Conservation (phyloP, 2,888 invertebrate species). For the Perithous albicinctus region DNA sequence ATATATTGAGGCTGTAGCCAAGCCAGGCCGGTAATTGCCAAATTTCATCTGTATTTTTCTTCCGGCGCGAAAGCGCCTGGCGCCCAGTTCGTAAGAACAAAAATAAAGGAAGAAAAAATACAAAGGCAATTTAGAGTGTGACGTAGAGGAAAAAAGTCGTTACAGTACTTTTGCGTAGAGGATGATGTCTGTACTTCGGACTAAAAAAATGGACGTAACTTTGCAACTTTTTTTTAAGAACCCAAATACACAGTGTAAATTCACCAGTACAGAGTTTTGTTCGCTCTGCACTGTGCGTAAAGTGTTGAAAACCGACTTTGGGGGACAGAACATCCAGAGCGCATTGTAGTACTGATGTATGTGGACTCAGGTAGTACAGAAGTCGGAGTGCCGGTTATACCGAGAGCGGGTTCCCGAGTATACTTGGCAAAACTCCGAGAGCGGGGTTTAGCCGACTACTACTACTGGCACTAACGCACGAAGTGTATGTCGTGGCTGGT, state of each 20-base stretch:
- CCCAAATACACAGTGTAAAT: neutral
- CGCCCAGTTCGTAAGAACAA: too few species aligned
- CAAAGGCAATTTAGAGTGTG: too few species aligned
- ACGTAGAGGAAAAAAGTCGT: too few species aligned
- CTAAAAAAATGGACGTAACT: too few species aligned
- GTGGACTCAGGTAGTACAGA: neutral
- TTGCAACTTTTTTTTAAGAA: too few species aligned
- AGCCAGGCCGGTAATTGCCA: too few species aligned
- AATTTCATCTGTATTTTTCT: too few species aligned
- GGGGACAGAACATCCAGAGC: neutral
- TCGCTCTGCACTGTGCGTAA: neutral
- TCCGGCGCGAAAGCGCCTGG: too few species aligned
- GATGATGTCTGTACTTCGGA: too few species aligned
- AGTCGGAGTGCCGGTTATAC: neutral
- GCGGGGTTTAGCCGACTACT: slow-evolving; percentile 56
- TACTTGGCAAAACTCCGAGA: slow-evolving; percentile 60
- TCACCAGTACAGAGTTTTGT: neutral
- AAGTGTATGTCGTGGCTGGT: neutral
- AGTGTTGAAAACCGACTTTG: slow-evolving; percentile 13
- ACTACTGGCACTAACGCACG: slow-evolving; percentile 24
- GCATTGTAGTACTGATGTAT: neutral
- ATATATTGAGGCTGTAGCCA: too few species aligned
- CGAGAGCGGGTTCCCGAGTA: slow-evolving; percentile 43
- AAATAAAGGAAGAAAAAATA: too few species aligned
- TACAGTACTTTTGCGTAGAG: too few species aligned